Conservation (phyloP, 2,888 invertebrate genomes). For the Phania funesta region DNA sequence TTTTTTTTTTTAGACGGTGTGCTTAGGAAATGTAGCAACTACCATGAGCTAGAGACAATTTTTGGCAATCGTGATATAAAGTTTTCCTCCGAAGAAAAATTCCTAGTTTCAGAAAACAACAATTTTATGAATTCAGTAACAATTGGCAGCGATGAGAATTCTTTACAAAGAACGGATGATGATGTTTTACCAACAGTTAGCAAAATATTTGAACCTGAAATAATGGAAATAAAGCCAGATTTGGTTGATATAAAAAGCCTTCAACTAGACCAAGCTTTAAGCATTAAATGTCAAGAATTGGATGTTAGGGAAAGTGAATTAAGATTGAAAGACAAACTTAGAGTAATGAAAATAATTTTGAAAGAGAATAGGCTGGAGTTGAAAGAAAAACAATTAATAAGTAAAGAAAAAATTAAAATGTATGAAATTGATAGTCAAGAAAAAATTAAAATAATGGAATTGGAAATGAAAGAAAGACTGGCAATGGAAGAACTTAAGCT, state of each 20-base stretch:
- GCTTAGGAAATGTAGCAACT: conserved; percentile 5
- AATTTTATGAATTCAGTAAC: not conserved
- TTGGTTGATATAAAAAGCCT: not conserved
- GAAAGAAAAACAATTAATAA: not conserved
- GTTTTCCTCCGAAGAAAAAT: not conserved
- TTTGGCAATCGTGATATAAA: not conserved
- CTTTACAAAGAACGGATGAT: not conserved
- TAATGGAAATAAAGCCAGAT: not conserved
- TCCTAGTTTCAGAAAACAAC: not conserved
- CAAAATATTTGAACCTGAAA: not conserved
- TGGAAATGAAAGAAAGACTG: conserved; percentile 16
- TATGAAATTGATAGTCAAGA: not conserved
- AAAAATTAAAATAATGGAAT: not conserved
- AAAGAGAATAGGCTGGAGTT: conserved; percentile 2
- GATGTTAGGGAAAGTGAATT: not conserved
- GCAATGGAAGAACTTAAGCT: not conserved
- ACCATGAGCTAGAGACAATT: not conserved
- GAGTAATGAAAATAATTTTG: not conserved
- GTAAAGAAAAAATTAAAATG: conserved; percentile 8
- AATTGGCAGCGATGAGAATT: not conserved
- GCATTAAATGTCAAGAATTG: not conserved
- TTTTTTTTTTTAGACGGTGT: not conserved
- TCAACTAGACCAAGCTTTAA: not conserved
- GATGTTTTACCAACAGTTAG: not conserved
- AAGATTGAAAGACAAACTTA: not conserved